Base-by-base conservation (phyloP, 2,888 invertebrate species). In the Microplitis deprimator region DNA sequence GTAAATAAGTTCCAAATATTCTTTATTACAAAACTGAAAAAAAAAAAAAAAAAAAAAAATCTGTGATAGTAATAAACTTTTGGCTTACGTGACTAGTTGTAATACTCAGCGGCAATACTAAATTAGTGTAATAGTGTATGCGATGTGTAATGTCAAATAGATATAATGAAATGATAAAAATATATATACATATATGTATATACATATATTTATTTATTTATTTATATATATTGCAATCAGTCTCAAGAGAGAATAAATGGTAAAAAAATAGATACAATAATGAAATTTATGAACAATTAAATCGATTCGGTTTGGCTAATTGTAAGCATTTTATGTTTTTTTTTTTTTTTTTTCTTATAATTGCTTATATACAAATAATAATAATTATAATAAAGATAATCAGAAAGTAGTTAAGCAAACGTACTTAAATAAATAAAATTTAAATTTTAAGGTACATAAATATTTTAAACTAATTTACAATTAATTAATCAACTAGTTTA, bases 91-190 rank as follows among this genome's bases (percentile, higher is more conserved):
- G 87, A 87, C 87, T 87, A 87, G 87, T 87, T 87, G 85, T 87
- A 87, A 87, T 87, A 87, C 87, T 87, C 87, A 85, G 87, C 87
- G 87, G 87, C 87, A 87, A 87, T 87, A 87, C 86, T 87, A 87
- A 87, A 87, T 87, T 87, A 87, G 84, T 85, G 84, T 85, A 84
- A 84, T 85, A 84, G 84, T 85, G 81, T 85, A 80, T 87, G 85
- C 83, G 82, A 77, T 82, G 78, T 78, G 77, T 74, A 78, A 79
- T 68, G 72, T 70, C 77, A 78, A 75, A 80, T 50, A 6, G 50
- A 50, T 13, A 78, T 76, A 75, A 68, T 20, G 50, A 75, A 50
- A 75, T 74, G 71, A 71, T 67, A 70, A 76, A 74, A 75, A 79
- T 29, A 29, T 4, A 50, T 61, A 70, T 65, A 70, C 5, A 29